phyloP scores from a whole-genome alignment of 1,140 invertebrate genomes.

The Venturia canescens region DNA sequence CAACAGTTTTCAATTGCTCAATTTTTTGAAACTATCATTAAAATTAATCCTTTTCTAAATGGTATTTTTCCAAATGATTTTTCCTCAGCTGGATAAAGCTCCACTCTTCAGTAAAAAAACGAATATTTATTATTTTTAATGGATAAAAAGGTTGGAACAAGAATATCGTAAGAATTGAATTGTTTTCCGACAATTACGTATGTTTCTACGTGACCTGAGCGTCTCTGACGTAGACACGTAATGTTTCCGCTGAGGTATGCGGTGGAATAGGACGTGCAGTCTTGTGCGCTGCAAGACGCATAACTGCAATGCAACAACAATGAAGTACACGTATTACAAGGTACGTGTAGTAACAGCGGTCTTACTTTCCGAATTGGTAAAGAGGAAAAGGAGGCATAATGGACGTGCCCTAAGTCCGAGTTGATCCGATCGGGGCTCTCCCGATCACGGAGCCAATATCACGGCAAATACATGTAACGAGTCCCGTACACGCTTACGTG shows the following conservation, averaged over 20 bases:
- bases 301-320: conserved; percentile 31
- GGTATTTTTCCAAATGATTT: no score
- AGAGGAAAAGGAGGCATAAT: background rate
- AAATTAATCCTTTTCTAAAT: no score
- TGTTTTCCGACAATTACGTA: conserved; percentile 33
- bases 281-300: conserved; percentile 17
- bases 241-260: conserved; percentile 1
- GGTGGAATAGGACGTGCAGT: background rate
- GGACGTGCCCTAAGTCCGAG: background rate
- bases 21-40: no score
- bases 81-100: no score
- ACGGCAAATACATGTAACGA: background rate
- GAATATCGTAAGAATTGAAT: conserved; percentile 41
- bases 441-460: background rate
- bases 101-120: no score
- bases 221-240: background rate
- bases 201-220: conserved; percentile 24
- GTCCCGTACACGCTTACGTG: conserved; percentile 21
- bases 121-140: no score
- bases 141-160: background rate
- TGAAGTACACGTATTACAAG: background rate
- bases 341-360: background rate
- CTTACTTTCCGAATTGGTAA: conserved; percentile 38
- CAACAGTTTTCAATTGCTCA: no score
- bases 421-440: conserved; percentile 21